A percentile compares a stretch with the other conserved stretches of the same genome.
Conservation (phyloP, 2,888 invertebrate species). For the Bugulina stolonifera region DNA sequence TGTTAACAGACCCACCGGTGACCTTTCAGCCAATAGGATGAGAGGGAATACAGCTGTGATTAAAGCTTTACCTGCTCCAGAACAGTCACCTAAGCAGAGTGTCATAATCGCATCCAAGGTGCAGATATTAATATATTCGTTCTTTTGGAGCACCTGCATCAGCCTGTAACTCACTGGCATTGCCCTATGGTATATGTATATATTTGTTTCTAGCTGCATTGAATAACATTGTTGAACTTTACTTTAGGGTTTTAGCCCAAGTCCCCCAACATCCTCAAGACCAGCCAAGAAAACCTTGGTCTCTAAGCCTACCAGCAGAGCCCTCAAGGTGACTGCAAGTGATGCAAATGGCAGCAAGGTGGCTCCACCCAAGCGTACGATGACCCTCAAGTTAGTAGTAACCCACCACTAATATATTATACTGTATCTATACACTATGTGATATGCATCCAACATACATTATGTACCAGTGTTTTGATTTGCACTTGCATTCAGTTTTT, state of each 20-base stretch:
- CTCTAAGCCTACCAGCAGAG: neutral
- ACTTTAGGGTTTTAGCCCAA: neutral
- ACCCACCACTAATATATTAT: too few species aligned
- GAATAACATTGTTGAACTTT: neutral
- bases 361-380: neutral
- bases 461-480: too few species aligned
- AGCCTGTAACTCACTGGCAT: neutral
- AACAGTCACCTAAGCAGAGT: neutral
- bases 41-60: neutral
- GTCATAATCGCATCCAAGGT: too few species aligned
- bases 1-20: neutral
- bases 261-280: neutral
- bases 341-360: neutral
- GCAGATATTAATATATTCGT: neutral
- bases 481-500: too few species aligned
- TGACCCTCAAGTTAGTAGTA: neutral
- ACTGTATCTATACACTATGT: too few species aligned
- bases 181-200: neutral
- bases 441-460: too few species aligned
- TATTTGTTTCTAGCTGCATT: neutral
- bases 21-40: neutral
- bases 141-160: neutral
- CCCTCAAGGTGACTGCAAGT: neutral
- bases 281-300: neutral
- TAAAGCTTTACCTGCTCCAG: neutral